Evolutionary conservation across 2,888 invertebrate genomes (phyloP).

Genomic region (Listrodromus nycthemerus): DNA sequence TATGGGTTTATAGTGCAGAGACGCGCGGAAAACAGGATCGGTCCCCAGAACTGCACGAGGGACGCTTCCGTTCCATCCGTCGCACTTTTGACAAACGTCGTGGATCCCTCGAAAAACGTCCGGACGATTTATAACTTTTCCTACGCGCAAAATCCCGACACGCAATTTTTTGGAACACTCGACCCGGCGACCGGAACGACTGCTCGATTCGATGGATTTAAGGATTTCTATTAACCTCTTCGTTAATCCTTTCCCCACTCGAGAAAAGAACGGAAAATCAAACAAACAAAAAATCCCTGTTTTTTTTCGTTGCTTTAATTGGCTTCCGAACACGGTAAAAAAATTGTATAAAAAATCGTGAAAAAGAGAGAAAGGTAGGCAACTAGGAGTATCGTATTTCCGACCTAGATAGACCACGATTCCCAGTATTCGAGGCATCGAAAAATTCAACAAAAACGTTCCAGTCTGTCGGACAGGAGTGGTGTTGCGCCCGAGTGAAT

Average conservation of each 20-base stretch:
- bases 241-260: slow-evolving; percentile 29
- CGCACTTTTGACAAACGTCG: slow-evolving; percentile 39
- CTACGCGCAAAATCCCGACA: background rate
- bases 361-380: slow-evolving; percentile 12
- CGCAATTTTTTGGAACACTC: background rate
- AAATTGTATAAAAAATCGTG: slow-evolving; percentile 33
- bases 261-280: slow-evolving; percentile 8
- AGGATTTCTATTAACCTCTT: background rate
- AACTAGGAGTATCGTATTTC: slow-evolving; percentile 50
- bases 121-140: background rate
- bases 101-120: slow-evolving; percentile 22
- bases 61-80: slow-evolving; percentile 58
- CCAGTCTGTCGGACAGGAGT: background rate
- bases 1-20: slow-evolving; percentile 80
- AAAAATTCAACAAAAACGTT: slow-evolving; percentile 35
- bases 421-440: slow-evolving; percentile 10
- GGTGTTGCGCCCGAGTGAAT: slow-evolving; percentile 17
- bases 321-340: background rate
- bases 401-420: slow-evolving; percentile 30
- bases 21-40: slow-evolving; percentile 51
- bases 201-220: background rate
- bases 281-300: background rate
- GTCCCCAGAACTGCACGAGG: slow-evolving; percentile 3
- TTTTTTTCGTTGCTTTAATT: background rate
- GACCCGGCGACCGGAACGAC: background rate